Evolutionary conservation across 2,888 invertebrate genomes (phyloP).

Genomic region (Mesodorylaimus sp.): DNA sequence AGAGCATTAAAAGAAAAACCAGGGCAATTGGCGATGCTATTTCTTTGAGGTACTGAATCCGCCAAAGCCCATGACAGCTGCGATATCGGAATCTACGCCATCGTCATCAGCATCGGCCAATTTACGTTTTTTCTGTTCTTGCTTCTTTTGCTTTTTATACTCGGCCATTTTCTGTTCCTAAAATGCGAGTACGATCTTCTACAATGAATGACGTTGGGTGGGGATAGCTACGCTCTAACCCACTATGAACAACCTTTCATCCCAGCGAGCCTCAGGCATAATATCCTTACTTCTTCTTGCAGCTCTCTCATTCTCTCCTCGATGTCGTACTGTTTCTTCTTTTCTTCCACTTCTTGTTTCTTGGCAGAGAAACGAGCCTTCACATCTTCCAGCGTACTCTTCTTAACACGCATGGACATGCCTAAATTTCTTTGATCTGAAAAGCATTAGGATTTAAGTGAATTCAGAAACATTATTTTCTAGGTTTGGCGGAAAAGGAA

Average conservation of each 20-base stretch:
- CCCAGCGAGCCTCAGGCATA: too few species aligned
- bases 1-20: neutral
- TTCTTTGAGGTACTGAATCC: constrained; percentile 74
- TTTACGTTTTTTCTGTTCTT: constrained; percentile 52
- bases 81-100: constrained; percentile 46
- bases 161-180: constrained; percentile 77
- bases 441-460: constrained; percentile 16
- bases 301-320: constrained; percentile 73
- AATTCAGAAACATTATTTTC: too few species aligned
- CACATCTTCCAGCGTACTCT: constrained; percentile 78
- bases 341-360: constrained; percentile 81
- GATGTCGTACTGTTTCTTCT: constrained; percentile 84
- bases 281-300: constrained; percentile 60
- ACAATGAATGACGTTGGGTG: too few species aligned
- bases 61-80: constrained; percentile 82
- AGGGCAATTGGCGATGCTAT: constrained; percentile 22
- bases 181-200: too few species aligned
- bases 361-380: constrained; percentile 76
- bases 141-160: constrained; percentile 62
- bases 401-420: constrained; percentile 95
- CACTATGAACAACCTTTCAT: too few species aligned
- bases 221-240: too few species aligned
- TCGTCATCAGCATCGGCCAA: constrained; percentile 35
- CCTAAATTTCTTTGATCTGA: constrained; percentile 83
- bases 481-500: too few species aligned